Conservation (phyloP, 2,888 invertebrate species). For the Leucania comma region DNA sequence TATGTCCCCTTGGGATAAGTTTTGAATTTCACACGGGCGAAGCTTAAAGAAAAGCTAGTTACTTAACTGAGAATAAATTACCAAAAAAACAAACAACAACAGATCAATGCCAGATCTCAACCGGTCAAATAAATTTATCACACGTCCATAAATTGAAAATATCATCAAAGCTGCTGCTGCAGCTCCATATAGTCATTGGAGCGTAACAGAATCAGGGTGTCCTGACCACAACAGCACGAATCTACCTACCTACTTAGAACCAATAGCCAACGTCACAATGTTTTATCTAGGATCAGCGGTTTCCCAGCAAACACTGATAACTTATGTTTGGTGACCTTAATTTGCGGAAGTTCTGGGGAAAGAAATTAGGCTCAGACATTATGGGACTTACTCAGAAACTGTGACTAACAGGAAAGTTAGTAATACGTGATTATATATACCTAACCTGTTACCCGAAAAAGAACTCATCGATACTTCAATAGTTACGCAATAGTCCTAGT, state of each 20-base stretch:
- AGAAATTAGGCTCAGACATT: constrained; percentile 1
- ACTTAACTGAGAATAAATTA: too few species aligned
- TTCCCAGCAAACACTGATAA: constrained; percentile 53
- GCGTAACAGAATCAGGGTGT: constrained; percentile 20
- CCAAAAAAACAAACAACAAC: not conserved
- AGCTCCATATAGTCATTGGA: constrained; percentile 25
- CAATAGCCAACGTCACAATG: constrained; percentile 40
- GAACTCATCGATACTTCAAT: not conserved
- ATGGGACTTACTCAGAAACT: not conserved
- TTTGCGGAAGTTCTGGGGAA: constrained; percentile 22
- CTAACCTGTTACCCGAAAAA: not conserved
- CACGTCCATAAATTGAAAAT: constrained; percentile 21
- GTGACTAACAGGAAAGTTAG: not conserved
- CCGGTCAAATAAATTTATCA: not conserved
- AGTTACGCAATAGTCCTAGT: not conserved
- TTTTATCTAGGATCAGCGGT: constrained; percentile 56
- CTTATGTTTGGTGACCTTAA: constrained; percentile 55
- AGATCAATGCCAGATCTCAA: not conserved
- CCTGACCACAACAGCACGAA: constrained; percentile 39
- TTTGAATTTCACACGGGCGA: too few species aligned
- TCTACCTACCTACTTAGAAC: constrained; percentile 16
- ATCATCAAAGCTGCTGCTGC: constrained; percentile 20
- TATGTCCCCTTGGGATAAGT: too few species aligned
- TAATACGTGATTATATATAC: not conserved
- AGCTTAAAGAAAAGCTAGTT: too few species aligned